Percentiles rank a stretch among this genome's conserved stretches.
phyloP scores from a whole-genome alignment of 1,140 invertebrate species.

The Latrodectus geometricus region DNA sequence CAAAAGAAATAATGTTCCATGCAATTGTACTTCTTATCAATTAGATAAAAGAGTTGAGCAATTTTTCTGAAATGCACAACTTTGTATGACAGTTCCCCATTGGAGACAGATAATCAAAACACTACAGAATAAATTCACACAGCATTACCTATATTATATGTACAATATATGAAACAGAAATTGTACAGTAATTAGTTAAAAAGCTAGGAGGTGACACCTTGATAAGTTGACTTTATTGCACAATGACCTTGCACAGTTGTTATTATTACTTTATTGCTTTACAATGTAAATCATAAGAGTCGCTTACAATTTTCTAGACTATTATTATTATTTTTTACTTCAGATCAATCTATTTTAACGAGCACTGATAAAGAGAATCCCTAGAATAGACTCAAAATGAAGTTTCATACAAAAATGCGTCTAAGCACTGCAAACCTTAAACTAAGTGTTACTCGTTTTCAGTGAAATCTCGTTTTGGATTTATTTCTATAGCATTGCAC shows the following conservation, averaged over 20 bases:
- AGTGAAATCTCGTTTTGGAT: too few relatives aligned
- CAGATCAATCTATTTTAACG: slow-evolving; percentile 33
- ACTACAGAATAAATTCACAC: background rate
- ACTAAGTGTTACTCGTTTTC: slow-evolving; percentile 22
- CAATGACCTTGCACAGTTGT: slow-evolving; percentile 11
- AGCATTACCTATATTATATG: background rate
- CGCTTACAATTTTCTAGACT: slow-evolving; percentile 38
- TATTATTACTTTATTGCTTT: slow-evolving; percentile 44
- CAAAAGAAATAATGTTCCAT: too few relatives aligned
- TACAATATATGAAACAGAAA: slow-evolving; percentile 32
- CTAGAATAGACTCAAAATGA: slow-evolving; percentile 13
- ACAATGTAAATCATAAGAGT: slow-evolving; percentile 21
- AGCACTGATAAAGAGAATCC: slow-evolving; percentile 29
- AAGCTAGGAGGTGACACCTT: slow-evolving; percentile 5
- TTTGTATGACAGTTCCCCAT: background rate
- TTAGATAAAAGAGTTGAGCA: too few relatives aligned
- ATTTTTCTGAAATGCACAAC: too few relatives aligned
- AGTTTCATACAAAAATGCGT: slow-evolving; percentile 9
- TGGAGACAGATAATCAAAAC: slow-evolving; percentile 38
- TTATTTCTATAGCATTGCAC: too few relatives aligned
- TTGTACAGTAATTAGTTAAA: background rate
- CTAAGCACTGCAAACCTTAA: slow-evolving; percentile 26
- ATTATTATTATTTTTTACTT: slow-evolving; percentile 15
- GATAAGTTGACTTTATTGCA: slow-evolving; percentile 15
- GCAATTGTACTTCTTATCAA: too few relatives aligned